Evolutionary conservation across 2,113 vertebrate species (phyloP).

Genomic region (Tyrannus savana): DNA sequence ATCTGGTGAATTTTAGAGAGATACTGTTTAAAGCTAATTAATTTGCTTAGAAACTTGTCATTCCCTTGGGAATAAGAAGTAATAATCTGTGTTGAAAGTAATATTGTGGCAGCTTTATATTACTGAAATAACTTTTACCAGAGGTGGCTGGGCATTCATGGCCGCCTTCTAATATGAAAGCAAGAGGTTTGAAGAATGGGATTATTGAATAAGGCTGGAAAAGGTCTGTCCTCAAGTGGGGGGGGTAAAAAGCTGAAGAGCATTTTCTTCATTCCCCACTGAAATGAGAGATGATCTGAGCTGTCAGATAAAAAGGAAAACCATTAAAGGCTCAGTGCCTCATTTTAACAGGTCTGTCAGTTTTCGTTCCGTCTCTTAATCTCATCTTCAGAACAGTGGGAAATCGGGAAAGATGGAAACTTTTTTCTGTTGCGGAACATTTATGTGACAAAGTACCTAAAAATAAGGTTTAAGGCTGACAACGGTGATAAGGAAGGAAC

Average conservation of each 20-base stretch:
- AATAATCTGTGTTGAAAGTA: neutral
- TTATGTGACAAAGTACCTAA: slow-evolving; percentile 53
- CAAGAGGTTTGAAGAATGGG: neutral
- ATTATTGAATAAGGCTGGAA: slow-evolving; percentile 7
- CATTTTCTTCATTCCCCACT: slow-evolving; percentile 46
- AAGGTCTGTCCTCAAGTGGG: slow-evolving; percentile 20
- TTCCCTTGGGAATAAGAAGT: neutral
- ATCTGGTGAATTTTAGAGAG: neutral
- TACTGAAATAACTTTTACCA: neutral
- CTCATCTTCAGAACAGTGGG: slow-evolving; percentile 60
- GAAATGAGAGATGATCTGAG: slow-evolving; percentile 60
- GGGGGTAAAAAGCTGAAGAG: slow-evolving; percentile 30
- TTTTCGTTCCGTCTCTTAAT: slow-evolving; percentile 57
- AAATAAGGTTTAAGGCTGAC: slow-evolving; percentile 42
- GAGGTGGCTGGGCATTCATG: neutral
- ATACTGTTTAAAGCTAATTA: neutral
- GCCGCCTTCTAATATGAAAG: neutral
- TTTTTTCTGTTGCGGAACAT: slow-evolving; percentile 62
- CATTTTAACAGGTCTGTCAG: slow-evolving; percentile 61
- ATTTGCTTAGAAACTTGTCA: neutral
- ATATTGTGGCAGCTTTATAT: neutral
- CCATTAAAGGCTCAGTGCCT: slow-evolving; percentile 55
- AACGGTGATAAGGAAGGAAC: slow-evolving; percentile 1
- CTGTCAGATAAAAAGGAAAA: slow-evolving; percentile 59
- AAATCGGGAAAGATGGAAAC: slow-evolving; percentile 46